A percentile compares a stretch with the other conserved stretches of the same genome.
phyloP scores from a whole-genome alignment of 2,888 invertebrate species.

The Aradus depressus region DNA sequence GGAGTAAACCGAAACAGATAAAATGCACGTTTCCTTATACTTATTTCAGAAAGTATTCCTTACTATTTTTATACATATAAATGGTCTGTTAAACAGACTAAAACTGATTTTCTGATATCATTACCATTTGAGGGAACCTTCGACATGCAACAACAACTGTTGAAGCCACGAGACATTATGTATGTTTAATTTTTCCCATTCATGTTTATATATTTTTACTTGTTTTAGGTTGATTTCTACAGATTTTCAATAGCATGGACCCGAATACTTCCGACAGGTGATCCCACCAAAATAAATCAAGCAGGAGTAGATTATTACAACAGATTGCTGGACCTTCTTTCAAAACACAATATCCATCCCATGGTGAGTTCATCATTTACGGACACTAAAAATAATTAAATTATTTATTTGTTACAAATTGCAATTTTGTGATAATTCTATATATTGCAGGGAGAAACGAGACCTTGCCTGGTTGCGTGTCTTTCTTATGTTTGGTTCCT shows the following conservation, averaged over 20 bases:
- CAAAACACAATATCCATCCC: slow-evolving; percentile 38
- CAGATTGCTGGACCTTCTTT: slow-evolving; percentile 38
- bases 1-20: too few species aligned
- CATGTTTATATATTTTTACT: not conserved
- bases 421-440: not conserved
- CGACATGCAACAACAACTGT: too few species aligned
- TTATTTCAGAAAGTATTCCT: too few species aligned
- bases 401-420: not conserved
- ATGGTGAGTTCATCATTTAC: slow-evolving; percentile 30
- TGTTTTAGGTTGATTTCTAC: slow-evolving; percentile 31
- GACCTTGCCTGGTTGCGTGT: not conserved
- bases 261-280: slow-evolving; percentile 39
- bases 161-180: too few species aligned
- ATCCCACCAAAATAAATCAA: slow-evolving; percentile 35
- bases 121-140: too few species aligned
- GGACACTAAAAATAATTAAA: not conserved
- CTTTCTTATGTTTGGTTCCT: not conserved
- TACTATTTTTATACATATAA: too few species aligned
- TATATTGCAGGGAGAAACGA: not conserved
- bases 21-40: too few species aligned
- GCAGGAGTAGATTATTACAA: slow-evolving; percentile 41
- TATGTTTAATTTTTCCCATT: too few species aligned
- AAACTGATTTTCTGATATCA: too few species aligned
- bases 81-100: too few species aligned
- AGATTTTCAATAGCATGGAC: slow-evolving; percentile 39